These are phyloP conservation scores for Eretmochelys imbricata DNA, from an alignment of 2,113 vertebrate genomes.

Conservation along the genomic window DNA sequence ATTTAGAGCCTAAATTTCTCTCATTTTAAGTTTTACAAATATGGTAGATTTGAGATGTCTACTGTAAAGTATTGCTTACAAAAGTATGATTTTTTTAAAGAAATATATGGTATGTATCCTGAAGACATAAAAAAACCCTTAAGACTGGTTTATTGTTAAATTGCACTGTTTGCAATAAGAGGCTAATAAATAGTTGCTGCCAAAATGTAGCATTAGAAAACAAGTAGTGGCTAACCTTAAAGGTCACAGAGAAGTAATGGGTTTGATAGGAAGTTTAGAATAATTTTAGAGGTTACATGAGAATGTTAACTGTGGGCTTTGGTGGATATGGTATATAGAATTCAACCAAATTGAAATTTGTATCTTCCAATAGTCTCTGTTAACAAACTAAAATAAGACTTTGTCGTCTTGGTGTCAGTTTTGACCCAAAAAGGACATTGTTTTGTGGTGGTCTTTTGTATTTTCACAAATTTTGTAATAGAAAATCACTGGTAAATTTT, in stretches of 20 bases:
- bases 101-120: slow-evolving; percentile 89
- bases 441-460: slow-evolving; percentile 76
- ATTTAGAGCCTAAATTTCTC: slow-evolving; percentile 86
- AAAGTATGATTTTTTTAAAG: slow-evolving; percentile 88
- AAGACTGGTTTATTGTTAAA: slow-evolving; percentile 87
- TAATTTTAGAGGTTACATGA: slow-evolving; percentile 60
- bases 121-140: slow-evolving; percentile 83
- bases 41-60: slow-evolving; percentile 88
- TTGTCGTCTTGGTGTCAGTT: slow-evolving; percentile 55
- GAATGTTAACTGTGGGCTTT: slow-evolving; percentile 28
- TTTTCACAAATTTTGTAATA: slow-evolving; percentile 78
- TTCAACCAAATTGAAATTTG: slow-evolving; percentile 77
- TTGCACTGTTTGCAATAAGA: slow-evolving; percentile 85
- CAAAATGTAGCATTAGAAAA: slow-evolving; percentile 80
- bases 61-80: slow-evolving; percentile 89
- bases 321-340: slow-evolving; percentile 72
- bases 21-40: slow-evolving; percentile 87
- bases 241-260: slow-evolving; percentile 61
- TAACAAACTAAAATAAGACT: slow-evolving; percentile 38
- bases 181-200: slow-evolving; percentile 83
- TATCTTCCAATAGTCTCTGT: slow-evolving; percentile 69
- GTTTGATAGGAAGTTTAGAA: slow-evolving; percentile 66
- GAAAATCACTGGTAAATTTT: slow-evolving; percentile 74
- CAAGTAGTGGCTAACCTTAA: slow-evolving; percentile 71
- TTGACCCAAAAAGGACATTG: slow-evolving; percentile 50